These are phyloP conservation scores for Dryococelus australis DNA, from an alignment of 2,888 invertebrate genomes.

Conservation along the genomic window DNA sequence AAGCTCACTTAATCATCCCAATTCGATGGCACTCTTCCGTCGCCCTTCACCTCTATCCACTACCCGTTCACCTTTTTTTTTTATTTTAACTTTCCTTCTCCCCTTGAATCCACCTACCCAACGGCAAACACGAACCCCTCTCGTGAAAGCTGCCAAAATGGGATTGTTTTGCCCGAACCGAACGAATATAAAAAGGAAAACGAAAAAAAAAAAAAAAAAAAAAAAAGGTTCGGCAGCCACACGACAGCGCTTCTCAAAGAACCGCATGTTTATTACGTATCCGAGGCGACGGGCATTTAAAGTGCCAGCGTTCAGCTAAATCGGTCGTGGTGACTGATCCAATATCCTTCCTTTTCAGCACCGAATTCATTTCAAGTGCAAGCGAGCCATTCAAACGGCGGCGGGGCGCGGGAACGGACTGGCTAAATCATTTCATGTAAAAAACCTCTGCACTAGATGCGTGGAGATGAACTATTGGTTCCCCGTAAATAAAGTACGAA, in stretches of 20 bases:
- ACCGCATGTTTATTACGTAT: background rate
- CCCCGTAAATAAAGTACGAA: too few species aligned
- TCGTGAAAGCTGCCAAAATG: conserved; percentile 16
- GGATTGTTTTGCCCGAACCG: conserved; percentile 4
- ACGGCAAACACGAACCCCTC: background rate
- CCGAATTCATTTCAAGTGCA: too few species aligned
- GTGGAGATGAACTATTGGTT: too few species aligned
- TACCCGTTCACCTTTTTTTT: background rate
- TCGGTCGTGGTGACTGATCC: background rate
- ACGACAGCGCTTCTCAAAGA: background rate
- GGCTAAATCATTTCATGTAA: too few species aligned
- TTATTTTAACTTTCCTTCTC: background rate
- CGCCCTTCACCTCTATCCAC: background rate
- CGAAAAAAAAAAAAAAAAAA: background rate
- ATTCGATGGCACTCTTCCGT: background rate
- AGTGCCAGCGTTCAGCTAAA: background rate
- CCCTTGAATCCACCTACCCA: background rate
- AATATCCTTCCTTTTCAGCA: background rate
- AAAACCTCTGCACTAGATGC: too few species aligned
- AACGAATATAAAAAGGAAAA: background rate
- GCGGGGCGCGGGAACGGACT: too few species aligned
- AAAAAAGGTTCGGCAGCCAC: too few species aligned
- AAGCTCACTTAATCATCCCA: conserved; percentile 16
- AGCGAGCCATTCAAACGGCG: too few species aligned
- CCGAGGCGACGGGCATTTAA: background rate